phyloP scores from a whole-genome alignment of 1,140 invertebrate species.

The Arion vulgaris region DNA sequence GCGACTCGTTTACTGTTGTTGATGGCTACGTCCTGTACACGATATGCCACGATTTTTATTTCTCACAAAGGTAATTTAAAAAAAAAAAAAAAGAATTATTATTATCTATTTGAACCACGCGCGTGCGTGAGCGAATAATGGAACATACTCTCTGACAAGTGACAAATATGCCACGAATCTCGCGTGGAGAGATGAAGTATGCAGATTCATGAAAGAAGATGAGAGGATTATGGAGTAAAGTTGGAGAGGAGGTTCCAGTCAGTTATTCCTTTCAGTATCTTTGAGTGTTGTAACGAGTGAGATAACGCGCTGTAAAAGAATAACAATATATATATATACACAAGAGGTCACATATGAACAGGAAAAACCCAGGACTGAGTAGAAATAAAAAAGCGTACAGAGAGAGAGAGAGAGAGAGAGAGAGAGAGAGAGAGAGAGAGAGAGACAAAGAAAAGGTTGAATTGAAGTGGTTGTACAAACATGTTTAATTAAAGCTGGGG shows the following conservation, averaged over 20 bases:
- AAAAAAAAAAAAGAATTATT: no score
- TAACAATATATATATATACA: background rate
- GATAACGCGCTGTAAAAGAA: background rate
- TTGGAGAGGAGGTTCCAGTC: background rate
- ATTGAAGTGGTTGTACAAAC: no score
- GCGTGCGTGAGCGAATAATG: background rate
- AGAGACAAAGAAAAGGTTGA: no score
- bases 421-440: no score
- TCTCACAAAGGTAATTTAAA: no score
- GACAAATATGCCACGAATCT: background rate
- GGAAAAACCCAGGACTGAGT: background rate
- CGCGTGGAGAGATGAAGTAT: background rate
- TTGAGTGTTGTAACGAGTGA: slow-evolving; percentile 5
- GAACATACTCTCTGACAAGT: background rate
- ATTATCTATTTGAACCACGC: no score
- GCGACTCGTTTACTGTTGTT: no score
- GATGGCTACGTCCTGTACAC: no score
- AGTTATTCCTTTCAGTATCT: background rate
- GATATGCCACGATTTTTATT: no score
- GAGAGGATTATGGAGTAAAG: background rate
- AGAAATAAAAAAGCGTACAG: background rate
- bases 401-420: background rate
- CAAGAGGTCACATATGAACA: background rate
- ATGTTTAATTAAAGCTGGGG: no score
- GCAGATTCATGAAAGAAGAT: background rate